phyloP scores from a whole-genome alignment of 2,888 invertebrate genomes.

The Margaritifera margaritifera region DNA sequence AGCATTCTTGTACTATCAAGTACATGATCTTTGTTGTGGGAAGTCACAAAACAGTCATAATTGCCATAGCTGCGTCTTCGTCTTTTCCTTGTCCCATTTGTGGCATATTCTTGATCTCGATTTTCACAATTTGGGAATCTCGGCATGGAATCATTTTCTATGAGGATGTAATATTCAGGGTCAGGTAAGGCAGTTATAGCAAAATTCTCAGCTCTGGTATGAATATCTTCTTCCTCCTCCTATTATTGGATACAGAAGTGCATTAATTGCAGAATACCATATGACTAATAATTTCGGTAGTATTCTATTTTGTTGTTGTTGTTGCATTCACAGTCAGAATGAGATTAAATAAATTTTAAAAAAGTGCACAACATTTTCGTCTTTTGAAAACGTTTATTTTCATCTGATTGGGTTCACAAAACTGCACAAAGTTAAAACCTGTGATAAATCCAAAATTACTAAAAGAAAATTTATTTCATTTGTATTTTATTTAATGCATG shows the following conservation, averaged over 20 bases:
- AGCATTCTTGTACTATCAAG: slow-evolving; percentile 51
- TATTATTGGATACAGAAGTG: slow-evolving; percentile 17
- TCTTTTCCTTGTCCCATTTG: slow-evolving; percentile 31
- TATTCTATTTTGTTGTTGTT: too few relatives aligned
- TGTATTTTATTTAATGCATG: too few relatives aligned
- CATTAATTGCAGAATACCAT: too few relatives aligned
- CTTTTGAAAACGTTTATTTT: too few relatives aligned
- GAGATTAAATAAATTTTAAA: too few relatives aligned
- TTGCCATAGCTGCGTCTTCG: slow-evolving; percentile 48
- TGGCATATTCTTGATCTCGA: slow-evolving; percentile 12
- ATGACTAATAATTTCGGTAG: too few relatives aligned
- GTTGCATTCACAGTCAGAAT: too few relatives aligned
- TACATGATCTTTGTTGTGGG: slow-evolving; percentile 39
- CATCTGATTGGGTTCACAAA: too few relatives aligned
- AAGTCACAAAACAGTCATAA: slow-evolving; percentile 49
- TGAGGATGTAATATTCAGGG: slow-evolving; percentile 37
- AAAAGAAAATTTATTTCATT: too few relatives aligned
- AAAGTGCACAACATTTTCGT: too few relatives aligned
- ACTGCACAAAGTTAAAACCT: too few relatives aligned
- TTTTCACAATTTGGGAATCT: slow-evolving; percentile 2
- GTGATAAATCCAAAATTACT: too few relatives aligned
- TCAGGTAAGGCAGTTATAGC: slow-evolving; percentile 50
- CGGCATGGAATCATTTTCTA: slow-evolving; percentile 27
- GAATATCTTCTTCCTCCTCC: slow-evolving; percentile 60
- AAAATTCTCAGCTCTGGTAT: slow-evolving; percentile 56